A percentile compares a stretch with the other conserved stretches of the same genome.
Conservation (phyloP, 92 coral and sea anemone genomes). For the Porites lobata region DNA sequence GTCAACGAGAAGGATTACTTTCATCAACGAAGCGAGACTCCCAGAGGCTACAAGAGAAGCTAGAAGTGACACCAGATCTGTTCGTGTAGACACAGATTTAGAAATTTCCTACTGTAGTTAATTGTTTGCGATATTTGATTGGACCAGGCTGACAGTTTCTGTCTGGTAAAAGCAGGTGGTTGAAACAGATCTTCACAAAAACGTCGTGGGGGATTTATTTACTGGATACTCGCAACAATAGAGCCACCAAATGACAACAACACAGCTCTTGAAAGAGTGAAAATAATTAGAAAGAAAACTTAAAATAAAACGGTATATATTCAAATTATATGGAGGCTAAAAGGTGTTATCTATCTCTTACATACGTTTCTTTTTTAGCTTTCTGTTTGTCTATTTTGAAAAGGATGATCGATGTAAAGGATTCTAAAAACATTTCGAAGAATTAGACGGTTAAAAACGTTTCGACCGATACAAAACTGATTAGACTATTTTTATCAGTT, state of each 20-base stretch:
- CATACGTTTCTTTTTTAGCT: neutral
- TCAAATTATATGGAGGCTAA: constrained; percentile 4
- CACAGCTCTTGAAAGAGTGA: neutral
- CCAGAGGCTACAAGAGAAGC: neutral
- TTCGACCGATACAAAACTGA: neutral
- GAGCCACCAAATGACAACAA: constrained; percentile 2
- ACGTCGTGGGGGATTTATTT: neutral
- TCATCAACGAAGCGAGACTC: too few relatives aligned
- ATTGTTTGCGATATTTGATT: too few relatives aligned
- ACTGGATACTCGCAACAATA: constrained; percentile 12
- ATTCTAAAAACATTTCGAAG: too few relatives aligned
- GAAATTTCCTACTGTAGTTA: neutral
- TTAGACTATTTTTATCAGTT: neutral
- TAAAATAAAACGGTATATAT: constrained; percentile 3
- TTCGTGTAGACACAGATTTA: neutral
- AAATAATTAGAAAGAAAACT: constrained; percentile 1
- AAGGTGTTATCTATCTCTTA: too few relatives aligned
- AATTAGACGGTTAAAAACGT: neutral
- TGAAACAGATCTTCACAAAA: neutral
- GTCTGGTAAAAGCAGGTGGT: neutral
- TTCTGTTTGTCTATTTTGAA: too few relatives aligned
- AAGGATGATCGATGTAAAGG: too few relatives aligned
- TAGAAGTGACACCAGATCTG: neutral
- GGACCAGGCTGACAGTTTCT: neutral
- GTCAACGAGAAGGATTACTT: too few relatives aligned